Conservation (phyloP, 2,888 invertebrate species). For the Dicyrtoma fusca region DNA sequence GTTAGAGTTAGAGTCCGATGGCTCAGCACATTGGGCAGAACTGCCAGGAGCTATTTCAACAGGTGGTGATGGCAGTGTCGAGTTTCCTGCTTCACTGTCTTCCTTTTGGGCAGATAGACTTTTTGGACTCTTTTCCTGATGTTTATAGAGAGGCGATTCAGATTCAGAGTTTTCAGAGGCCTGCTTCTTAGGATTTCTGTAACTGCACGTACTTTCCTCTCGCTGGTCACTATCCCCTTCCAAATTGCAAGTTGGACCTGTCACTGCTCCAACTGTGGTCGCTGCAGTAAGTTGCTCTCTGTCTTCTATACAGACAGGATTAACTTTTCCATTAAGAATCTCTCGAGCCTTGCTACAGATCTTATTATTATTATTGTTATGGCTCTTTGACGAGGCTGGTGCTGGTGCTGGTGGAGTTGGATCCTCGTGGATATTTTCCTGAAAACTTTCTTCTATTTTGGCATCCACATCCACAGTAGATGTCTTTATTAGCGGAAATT, state of each 20-base stretch:
- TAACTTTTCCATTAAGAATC: too few species aligned
- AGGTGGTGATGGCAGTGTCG: background rate
- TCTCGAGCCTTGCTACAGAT: too few species aligned
- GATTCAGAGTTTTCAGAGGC: background rate
- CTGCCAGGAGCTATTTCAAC: constrained; percentile 25
- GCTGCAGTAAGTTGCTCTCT: background rate
- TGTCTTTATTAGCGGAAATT: too few species aligned
- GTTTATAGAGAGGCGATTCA: background rate
- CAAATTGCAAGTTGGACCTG: too few species aligned
- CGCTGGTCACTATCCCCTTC: too few species aligned
- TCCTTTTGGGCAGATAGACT: background rate
- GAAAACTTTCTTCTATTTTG: too few species aligned
- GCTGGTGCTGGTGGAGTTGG: too few species aligned
- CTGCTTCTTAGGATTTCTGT: background rate
- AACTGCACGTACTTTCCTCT: background rate
- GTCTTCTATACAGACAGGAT: too few species aligned
- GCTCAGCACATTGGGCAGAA: constrained; percentile 27
- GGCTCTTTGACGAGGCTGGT: too few species aligned
- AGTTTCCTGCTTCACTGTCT: background rate
- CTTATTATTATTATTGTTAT: too few species aligned
- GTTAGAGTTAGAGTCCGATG: background rate
- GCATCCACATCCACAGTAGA: too few species aligned
- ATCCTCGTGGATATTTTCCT: too few species aligned
- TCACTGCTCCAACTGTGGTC: background rate
- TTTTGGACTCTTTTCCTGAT: background rate